Evolutionary conservation across 2,888 invertebrate genomes (phyloP).

Genomic region (Torymus tubicola): DNA sequence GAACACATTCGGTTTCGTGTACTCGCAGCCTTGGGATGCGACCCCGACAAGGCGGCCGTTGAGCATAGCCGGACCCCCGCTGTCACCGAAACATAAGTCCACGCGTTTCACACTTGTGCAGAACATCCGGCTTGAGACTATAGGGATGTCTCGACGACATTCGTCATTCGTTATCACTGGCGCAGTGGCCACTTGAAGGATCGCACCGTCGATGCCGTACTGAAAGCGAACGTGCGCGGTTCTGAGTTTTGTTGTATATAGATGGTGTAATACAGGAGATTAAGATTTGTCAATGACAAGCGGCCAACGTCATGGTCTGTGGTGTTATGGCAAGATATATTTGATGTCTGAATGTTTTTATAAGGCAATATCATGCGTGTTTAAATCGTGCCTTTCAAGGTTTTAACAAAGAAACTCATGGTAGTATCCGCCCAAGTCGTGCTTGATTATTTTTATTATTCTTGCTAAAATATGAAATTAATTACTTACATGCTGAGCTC

Average conservation of each 20-base stretch:
- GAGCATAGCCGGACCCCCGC: constrained; percentile 33
- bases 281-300: too few relatives aligned
- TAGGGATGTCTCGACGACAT: not conserved
- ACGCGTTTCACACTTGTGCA: constrained; percentile 11
- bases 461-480: not conserved
- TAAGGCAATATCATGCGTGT: too few relatives aligned
- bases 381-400: too few relatives aligned
- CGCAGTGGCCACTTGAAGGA: not conserved
- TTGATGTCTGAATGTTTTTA: too few relatives aligned
- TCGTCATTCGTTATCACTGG: not conserved
- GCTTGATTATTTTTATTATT: too few relatives aligned
- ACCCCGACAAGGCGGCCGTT: constrained; percentile 35
- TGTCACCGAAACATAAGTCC: constrained; percentile 41
- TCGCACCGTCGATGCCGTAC: not conserved
- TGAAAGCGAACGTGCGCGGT: not conserved
- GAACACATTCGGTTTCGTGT: constrained; percentile 7
- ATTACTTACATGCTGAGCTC: constrained; percentile 33
- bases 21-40: constrained; percentile 31
- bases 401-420: too few relatives aligned
- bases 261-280: too few relatives aligned
- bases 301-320: too few relatives aligned
- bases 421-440: too few relatives aligned
- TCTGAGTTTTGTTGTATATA: too few relatives aligned
- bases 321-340: too few relatives aligned
- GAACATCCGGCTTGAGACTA: constrained; percentile 2